Evolutionary conservation across 1,140 invertebrate genomes (phyloP), one percentile per base, ranked within the genome.

Genomic region (Drosophila lowei): DNA sequence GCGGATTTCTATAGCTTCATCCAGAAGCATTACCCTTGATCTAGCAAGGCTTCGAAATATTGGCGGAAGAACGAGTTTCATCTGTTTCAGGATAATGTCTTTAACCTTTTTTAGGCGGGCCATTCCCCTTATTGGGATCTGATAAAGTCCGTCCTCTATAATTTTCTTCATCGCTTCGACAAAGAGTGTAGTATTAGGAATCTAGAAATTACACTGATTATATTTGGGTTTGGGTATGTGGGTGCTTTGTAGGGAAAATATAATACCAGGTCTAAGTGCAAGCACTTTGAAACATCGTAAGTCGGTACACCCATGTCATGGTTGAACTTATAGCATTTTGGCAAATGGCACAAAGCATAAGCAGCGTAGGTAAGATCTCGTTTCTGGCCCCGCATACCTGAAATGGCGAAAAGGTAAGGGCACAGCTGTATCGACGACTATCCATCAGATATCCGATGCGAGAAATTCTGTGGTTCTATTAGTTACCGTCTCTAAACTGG

Each of bases 331-430:
- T 75, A 2, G 62, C 62, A 28, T 58, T 59, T 30, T 46, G 55
- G 25, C 62, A 42, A 13, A 38, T 38, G 34, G 34, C 34, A n/a
- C 56, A 75, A 7, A 77, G 56, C 34, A 43, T 55, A 63, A 16
- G 43, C 60, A 5, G 41, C 57, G 6, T 50, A 86, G 16, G 42
- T 61, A 18, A 97, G 90, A 78, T 94, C 93, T 21, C 92, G 92
- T 73, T 94, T 95, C 1, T 95, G 93, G 70, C 94, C 93, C 30
- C 94, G 93, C 15, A 97, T 91, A 65, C 93, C 96, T 96, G 78
- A 8, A 90, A 90, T 55, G 0, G 52, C 25, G 49, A 74, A 81
- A 30, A 25, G 23, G 23, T 25, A 5, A 25, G 23, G 23, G 23
- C 23, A 25, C 4, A 25, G 18, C 18, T 18, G 18, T 18, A 18